Evolutionary conservation across 2,797 vertebrate genomes (phyloP).

Genomic region (Diceros bicornis): DNA sequence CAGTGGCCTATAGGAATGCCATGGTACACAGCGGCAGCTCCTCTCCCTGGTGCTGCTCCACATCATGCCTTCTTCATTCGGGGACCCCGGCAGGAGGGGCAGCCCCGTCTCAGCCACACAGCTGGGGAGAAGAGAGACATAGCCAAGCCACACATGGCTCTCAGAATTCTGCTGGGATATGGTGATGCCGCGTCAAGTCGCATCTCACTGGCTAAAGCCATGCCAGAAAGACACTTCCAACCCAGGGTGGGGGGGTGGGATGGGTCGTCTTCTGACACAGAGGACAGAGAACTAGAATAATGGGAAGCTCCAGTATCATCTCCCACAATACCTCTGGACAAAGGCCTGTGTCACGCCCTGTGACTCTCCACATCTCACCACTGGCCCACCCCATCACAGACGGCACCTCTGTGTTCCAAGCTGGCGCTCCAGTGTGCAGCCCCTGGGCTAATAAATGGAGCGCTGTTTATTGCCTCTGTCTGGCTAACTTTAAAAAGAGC

Average conservation of each 20-base stretch:
- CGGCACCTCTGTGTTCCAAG: rapidly evolving
- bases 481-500: background rate
- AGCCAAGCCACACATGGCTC: rapidly evolving
- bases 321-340: background rate
- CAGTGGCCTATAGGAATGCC: no score
- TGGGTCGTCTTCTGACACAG: no score
- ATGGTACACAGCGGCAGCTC: rapidly evolving
- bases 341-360: rapidly evolving
- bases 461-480: background rate
- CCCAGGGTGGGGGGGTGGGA: no score
- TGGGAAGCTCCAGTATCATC: no score
- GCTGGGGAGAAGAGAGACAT: background rate
- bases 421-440: background rate
- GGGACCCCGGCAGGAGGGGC: background rate
- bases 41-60: rapidly evolving
- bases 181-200: rapidly evolving
- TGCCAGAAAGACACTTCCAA: no score
- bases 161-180: background rate
- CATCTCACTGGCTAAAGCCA: background rate
- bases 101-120: background rate
- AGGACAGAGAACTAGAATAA: no score
- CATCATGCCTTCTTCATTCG: no score
- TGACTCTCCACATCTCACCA: background rate
- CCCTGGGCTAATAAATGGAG: background rate
- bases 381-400: background rate